Evolutionary conservation across 2,888 invertebrate species (phyloP).

Genomic region (Torymus texanus): DNA sequence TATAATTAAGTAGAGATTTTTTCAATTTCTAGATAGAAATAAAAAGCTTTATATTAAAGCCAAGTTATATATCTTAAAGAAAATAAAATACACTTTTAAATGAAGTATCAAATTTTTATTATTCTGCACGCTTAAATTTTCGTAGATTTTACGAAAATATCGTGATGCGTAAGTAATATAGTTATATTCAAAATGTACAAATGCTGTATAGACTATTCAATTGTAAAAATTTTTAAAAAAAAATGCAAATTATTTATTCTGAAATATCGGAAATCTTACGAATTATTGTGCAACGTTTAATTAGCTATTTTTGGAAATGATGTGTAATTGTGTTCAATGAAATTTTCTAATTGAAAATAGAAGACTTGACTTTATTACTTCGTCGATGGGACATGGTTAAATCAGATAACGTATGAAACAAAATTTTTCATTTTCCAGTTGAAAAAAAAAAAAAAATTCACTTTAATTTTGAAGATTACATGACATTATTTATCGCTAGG

Average conservation of each 20-base stretch:
- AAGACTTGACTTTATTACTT: slow-evolving; percentile 50
- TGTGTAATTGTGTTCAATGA: slow-evolving; percentile 35
- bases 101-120: too few species aligned
- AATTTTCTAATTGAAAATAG: slow-evolving; percentile 42
- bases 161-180: background rate
- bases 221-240: background rate
- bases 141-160: background rate
- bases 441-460: slow-evolving; percentile 20
- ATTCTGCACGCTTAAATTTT: too few species aligned
- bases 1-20: slow-evolving; percentile 20
- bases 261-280: too few species aligned
- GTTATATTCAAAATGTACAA: slow-evolving; percentile 21
- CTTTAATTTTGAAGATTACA: slow-evolving; percentile 19
- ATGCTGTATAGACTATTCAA: slow-evolving; percentile 13
- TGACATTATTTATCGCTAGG: slow-evolving; percentile 7
- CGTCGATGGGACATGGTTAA: slow-evolving; percentile 9
- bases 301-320: slow-evolving; percentile 7
- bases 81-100: too few species aligned
- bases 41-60: slow-evolving; percentile 30
- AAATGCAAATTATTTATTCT: too few species aligned
- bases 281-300: too few species aligned
- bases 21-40: slow-evolving; percentile 15
- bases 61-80: slow-evolving; percentile 1
- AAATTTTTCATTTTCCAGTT: slow-evolving; percentile 34
- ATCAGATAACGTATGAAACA: slow-evolving; percentile 23